Evolutionary conservation across 2,797 vertebrate species (phyloP).

Genomic region (Dromococcyx pavoninus): DNA sequence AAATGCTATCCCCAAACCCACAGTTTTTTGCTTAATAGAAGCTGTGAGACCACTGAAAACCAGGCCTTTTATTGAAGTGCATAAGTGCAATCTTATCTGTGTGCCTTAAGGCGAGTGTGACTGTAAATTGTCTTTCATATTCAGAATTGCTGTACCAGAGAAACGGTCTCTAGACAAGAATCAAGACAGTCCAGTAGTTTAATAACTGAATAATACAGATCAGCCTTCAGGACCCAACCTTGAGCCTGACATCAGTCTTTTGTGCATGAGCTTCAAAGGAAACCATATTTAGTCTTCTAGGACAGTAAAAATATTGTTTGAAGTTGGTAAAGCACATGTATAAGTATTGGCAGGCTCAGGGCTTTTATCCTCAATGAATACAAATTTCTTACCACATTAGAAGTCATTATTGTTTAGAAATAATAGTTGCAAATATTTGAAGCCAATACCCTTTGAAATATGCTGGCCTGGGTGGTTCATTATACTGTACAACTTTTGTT

Average conservation of each 20-base stretch:
- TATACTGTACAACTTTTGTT: conserved; percentile 17
- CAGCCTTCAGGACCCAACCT: conserved; percentile 38
- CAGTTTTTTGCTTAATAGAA: background rate
- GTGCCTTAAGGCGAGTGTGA: background rate
- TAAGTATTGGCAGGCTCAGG: conserved; percentile 40
- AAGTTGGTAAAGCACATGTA: conserved; percentile 41
- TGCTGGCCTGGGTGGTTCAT: background rate
- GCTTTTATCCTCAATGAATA: conserved; percentile 60
- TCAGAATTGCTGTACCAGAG: conserved; percentile 27
- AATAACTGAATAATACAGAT: conserved; percentile 43
- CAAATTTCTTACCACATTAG: conserved; percentile 38
- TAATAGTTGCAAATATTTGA: conserved; percentile 46
- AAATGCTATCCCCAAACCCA: background rate
- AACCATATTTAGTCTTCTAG: conserved; percentile 54
- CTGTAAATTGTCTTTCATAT: conserved; percentile 42
- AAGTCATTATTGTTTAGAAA: conserved; percentile 57
- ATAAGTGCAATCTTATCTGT: background rate
- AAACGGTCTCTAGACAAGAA: conserved; percentile 24
- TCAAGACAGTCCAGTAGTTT: conserved; percentile 9
- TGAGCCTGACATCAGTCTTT: conserved; percentile 36
- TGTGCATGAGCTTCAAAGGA: conserved; percentile 42
- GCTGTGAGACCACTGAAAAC: background rate
- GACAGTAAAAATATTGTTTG: conserved; percentile 55
- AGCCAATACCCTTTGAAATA: conserved; percentile 46
- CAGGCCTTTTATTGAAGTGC: background rate